Conservation (phyloP, 2,797 vertebrate species). For the Spondyliosoma cantharus region DNA sequence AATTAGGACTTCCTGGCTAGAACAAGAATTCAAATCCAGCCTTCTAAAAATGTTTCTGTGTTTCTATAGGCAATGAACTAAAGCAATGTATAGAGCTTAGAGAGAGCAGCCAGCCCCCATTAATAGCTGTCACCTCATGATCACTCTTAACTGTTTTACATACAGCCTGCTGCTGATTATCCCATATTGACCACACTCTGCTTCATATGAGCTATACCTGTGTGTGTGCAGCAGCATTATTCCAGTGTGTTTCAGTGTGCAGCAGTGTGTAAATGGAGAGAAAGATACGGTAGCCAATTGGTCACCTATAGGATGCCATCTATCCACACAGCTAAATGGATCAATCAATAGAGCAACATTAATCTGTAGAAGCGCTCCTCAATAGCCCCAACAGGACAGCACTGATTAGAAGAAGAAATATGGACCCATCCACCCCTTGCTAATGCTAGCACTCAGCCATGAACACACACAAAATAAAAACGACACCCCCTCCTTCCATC, state of each 20-base stretch:
- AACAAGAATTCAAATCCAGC: neutral
- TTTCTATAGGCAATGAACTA: neutral
- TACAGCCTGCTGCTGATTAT: conserved; percentile 19
- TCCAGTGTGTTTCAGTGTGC: conserved; percentile 23
- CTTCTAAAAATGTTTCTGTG: neutral
- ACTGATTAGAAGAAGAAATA: conserved; percentile 79
- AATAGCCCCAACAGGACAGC: conserved; percentile 49
- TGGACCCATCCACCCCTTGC: conserved; percentile 31
- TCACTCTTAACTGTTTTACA: conserved; percentile 19
- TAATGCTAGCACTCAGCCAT: conserved; percentile 4
- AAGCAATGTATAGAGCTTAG: neutral
- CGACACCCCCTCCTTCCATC: neutral
- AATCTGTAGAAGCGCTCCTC: conserved; percentile 60
- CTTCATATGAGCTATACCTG: conserved; percentile 12
- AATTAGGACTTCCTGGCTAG: neutral
- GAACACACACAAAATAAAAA: conserved; percentile 13
- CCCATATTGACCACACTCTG: conserved; percentile 4
- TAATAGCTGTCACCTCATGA: neutral
- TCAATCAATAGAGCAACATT: conserved; percentile 73
- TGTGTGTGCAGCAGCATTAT: conserved; percentile 23
- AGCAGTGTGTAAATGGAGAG: conserved; percentile 34
- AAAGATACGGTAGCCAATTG: conserved; percentile 19
- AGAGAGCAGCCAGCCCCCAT: neutral
- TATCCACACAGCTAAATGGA: conserved; percentile 63
- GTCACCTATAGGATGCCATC: conserved; percentile 59